phyloP scores from a whole-genome alignment of 2,888 invertebrate genomes.

The Choreutis nemorana region DNA sequence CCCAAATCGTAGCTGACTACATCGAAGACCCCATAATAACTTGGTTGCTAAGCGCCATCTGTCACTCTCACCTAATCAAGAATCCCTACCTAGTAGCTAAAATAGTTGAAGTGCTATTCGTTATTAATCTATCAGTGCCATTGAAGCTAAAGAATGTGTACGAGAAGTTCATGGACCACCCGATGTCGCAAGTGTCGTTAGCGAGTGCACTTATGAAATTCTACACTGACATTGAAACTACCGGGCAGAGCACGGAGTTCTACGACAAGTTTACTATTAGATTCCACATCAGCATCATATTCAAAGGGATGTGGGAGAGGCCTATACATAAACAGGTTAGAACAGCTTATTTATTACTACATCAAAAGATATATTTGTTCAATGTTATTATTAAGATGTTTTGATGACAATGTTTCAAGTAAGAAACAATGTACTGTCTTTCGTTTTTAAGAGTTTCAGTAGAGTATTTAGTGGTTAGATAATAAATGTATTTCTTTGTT shows the following conservation, averaged over 20 bases:
- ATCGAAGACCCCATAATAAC: slow-evolving; percentile 86
- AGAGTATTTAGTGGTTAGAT: too few species aligned
- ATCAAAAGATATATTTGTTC: too few species aligned
- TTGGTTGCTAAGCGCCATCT: slow-evolving; percentile 89
- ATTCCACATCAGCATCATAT: slow-evolving; percentile 96
- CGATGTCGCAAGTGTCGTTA: slow-evolving; percentile 34
- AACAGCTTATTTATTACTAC: too few species aligned
- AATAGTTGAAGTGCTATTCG: slow-evolving; percentile 89
- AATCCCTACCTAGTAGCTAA: slow-evolving; percentile 98
- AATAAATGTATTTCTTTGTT: slow-evolving; percentile 6
- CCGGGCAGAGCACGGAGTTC: slow-evolving; percentile 97
- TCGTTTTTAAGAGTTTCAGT: background rate
- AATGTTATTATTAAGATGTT: too few species aligned
- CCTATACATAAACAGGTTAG: slow-evolving; percentile 75
- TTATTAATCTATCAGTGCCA: slow-evolving; percentile 75
- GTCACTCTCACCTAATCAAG: slow-evolving; percentile 88
- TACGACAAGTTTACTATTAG: slow-evolving; percentile 99
- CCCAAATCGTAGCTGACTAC: slow-evolving; percentile 76
- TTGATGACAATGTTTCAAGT: too few species aligned
- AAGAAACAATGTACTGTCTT: background rate
- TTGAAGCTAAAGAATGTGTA: slow-evolving; percentile 67
- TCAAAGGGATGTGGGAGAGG: slow-evolving; percentile 96
- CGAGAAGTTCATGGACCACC: slow-evolving; percentile 86
- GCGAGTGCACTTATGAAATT: slow-evolving; percentile 96
- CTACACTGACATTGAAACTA: slow-evolving; percentile 97